Conservation (phyloP, 2,797 vertebrate species). For the Leptoclinus maculatus region DNA sequence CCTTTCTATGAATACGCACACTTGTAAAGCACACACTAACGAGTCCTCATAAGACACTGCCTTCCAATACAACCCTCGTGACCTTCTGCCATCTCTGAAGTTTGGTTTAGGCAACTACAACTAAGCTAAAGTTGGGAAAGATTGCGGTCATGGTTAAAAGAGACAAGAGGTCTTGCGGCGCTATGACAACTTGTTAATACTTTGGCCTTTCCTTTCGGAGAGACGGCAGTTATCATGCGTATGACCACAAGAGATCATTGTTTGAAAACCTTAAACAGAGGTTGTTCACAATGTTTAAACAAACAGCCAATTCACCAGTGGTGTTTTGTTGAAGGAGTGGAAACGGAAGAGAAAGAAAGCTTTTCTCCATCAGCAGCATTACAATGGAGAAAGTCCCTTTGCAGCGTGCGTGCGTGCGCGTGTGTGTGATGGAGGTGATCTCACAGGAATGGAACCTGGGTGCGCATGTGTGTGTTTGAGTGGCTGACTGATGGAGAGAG, state of each 20-base stretch:
- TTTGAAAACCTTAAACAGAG: background rate
- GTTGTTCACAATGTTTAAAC: background rate
- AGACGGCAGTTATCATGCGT: background rate
- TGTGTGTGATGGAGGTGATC: conserved; percentile 2
- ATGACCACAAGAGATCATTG: background rate
- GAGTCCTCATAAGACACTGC: background rate
- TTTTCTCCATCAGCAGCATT: conserved; percentile 43
- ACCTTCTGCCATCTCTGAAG: background rate
- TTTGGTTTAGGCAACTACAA: background rate
- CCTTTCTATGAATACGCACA: background rate
- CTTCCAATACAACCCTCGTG: background rate
- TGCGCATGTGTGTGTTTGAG: conserved; percentile 14
- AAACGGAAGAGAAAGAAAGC: background rate
- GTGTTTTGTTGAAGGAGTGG: background rate
- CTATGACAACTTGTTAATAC: background rate
- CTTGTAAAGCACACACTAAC: background rate
- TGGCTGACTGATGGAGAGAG: conserved; percentile 67
- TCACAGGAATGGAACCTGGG: conserved; percentile 4
- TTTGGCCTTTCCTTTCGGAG: background rate
- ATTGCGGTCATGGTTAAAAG: background rate
- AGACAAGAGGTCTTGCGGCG: background rate
- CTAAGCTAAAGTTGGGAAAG: background rate
- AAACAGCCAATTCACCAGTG: background rate
- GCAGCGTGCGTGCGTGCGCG: conserved; percentile 9
- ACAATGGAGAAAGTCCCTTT: conserved; percentile 25